A percentile compares a stretch with the other conserved stretches of the same genome.
Evolutionary conservation across 1,140 invertebrate genomes (phyloP).

Genomic region (Drosophila ficusphila): DNA sequence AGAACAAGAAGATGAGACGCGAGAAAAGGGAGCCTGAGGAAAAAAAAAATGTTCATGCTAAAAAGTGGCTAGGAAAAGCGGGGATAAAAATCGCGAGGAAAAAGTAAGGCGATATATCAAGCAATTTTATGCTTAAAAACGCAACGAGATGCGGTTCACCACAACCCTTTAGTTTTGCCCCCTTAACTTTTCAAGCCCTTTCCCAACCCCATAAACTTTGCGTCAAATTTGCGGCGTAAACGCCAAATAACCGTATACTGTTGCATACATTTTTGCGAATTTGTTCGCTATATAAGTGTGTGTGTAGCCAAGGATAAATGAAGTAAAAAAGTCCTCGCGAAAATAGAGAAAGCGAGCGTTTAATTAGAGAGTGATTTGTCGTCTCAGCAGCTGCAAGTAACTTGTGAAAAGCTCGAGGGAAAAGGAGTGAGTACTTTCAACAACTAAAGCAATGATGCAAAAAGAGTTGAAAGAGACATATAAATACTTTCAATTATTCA

Average conservation of each 20-base stretch:
- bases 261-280: slow-evolving; percentile 59
- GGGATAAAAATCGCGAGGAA: slow-evolving; percentile 54
- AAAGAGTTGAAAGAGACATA: not conserved
- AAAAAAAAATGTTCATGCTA: slow-evolving; percentile 40
- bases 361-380: slow-evolving; percentile 62
- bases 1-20: slow-evolving; percentile 10
- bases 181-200: not conserved
- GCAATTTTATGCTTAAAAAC: slow-evolving; percentile 79
- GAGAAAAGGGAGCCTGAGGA: slow-evolving; percentile 15
- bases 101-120: slow-evolving; percentile 69
- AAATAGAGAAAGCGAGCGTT: slow-evolving; percentile 21
- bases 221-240: slow-evolving; percentile 72
- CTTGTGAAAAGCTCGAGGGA: not conserved
- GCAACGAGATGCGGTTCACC: slow-evolving; percentile 58
- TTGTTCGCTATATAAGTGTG: slow-evolving; percentile 30
- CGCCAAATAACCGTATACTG: slow-evolving; percentile 72
- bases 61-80: slow-evolving; percentile 14
- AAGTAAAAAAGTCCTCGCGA: slow-evolving; percentile 2
- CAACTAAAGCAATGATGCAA: not conserved
- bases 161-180: not conserved
- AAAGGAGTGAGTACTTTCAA: not conserved
- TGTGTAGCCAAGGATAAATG: not conserved
- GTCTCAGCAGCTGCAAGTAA: slow-evolving; percentile 11
- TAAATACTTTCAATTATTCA: not conserved
- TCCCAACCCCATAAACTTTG: slow-evolving; percentile 46